Conservation (phyloP, 2,888 invertebrate genomes). For the Eurois occulta region DNA sequence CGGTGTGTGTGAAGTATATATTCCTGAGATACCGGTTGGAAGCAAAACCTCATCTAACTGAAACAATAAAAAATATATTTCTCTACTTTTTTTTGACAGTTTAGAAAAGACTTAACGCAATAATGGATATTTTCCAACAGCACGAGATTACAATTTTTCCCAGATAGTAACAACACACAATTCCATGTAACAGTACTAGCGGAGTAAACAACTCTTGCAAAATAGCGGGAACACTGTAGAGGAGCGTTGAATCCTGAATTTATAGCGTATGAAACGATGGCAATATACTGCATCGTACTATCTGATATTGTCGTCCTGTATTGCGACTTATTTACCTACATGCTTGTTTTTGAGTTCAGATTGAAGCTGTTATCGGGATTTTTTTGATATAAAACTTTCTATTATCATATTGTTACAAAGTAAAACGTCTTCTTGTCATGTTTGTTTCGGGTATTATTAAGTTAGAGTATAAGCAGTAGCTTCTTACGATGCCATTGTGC, state of each 20-base stretch:
- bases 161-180: conserved; percentile 18
- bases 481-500: neutral
- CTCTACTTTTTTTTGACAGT: neutral
- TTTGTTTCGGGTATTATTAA: neutral
- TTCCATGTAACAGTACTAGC: conserved; percentile 16
- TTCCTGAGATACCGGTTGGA: neutral
- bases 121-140: neutral
- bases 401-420: neutral
- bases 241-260: conserved; percentile 58
- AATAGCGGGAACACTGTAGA: conserved; percentile 44
- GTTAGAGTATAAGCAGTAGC: neutral
- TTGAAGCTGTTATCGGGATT: neutral
- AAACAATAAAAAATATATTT: neutral
- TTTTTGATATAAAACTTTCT: neutral
- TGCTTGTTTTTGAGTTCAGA: conserved; percentile 20
- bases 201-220: conserved; percentile 49
- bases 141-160: neutral
- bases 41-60: neutral
- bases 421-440: neutral
- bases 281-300: conserved; percentile 51
- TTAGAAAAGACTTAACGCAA: neutral
- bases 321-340: conserved; percentile 42
- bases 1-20: too few relatives aligned
- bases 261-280: conserved; percentile 57
- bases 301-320: conserved; percentile 52